Evolutionary conservation across 2,888 invertebrate genomes (phyloP), one percentile per base, ranked within the genome.

Genomic region (Argyresthia albistria): DNA sequence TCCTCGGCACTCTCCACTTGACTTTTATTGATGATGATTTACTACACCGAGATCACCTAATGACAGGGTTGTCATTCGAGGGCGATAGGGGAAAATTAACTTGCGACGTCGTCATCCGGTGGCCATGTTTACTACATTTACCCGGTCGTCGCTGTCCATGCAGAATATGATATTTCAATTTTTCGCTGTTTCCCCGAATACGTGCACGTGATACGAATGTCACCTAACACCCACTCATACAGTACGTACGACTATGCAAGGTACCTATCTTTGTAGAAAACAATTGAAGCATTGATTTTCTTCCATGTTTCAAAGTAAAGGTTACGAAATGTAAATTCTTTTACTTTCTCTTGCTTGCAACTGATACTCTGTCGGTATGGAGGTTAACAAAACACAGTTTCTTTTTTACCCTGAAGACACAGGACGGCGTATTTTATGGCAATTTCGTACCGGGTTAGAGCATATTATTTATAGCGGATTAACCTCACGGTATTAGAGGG

Each of bases 361-460:
- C 72, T 73, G 72, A 77, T 80, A 64, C 67, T 68, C 67, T 66
- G 65, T 70, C 66, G 70, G 70, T 73, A 82, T 78, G 76, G 80
- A 83, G 84, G 82, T 84, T 83, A 86, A 75, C 70, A 83, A 73
- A 84, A 84, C 82, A 84, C 70, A 70, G 70, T 76, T 69, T 73
- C 72, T 63, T 72, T 70, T 74, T 66, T 66, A 67, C 65, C 59
- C 25, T 47, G 47, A 35, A n/a, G 35, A 47, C 25, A 25, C 25
- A 25, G 25, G 25, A 25, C 25, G 25, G 2, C 25, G 25, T 25
- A 42, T 11, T 42, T 42, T 42, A 25, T 25, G 25, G 25, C 25
- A 4, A 25, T 25, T 25, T 25, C 25, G 25, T 25, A 25, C 25
- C 25, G 25, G 6, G 25, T 25, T 25, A 25, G 25, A 25, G 25